A percentile compares a stretch with the other conserved stretches of the same genome.
Evolutionary conservation across 2,888 invertebrate species (phyloP).

Genomic region (Cantharis flavilabris): DNA sequence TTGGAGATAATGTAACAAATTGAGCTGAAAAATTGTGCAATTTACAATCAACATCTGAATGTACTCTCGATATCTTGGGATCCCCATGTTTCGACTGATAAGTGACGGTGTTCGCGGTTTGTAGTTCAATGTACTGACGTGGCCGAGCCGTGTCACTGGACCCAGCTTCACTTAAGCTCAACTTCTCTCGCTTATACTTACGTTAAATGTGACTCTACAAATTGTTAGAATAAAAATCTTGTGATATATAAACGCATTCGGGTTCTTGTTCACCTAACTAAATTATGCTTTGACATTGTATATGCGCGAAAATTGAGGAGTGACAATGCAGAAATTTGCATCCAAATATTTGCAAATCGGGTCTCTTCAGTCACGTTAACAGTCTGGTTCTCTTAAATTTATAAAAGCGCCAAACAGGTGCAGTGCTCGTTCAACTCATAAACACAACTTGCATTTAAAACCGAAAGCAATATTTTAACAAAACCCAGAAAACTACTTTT

Average conservation of each 20-base stretch:
- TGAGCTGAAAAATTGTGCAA: constrained; percentile 5
- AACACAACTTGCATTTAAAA: background rate
- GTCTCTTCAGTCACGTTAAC: background rate
- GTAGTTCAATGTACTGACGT: constrained; percentile 37
- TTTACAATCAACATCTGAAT: constrained; percentile 4
- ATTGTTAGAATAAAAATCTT: background rate
- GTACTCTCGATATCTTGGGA: constrained; percentile 6
- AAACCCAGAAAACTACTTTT: background rate
- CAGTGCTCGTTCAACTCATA: background rate
- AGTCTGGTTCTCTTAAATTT: background rate
- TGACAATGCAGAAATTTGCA: constrained; percentile 11
- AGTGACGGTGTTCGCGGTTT: constrained; percentile 25
- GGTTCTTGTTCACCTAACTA: background rate
- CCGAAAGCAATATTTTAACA: background rate
- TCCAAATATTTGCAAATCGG: constrained; percentile 12
- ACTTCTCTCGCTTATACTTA: constrained; percentile 19
- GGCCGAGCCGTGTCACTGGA: constrained; percentile 34
- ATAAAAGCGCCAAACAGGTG: background rate
- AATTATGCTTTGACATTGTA: background rate
- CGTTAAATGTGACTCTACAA: background rate
- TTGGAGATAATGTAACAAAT: background rate
- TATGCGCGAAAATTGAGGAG: constrained; percentile 15
- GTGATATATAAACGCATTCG: background rate
- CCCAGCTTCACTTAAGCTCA: constrained; percentile 22
- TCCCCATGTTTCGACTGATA: constrained; percentile 15